Base-by-base conservation (phyloP, 2,113 vertebrate genomes). In the Hydrolagus affinis region DNA sequence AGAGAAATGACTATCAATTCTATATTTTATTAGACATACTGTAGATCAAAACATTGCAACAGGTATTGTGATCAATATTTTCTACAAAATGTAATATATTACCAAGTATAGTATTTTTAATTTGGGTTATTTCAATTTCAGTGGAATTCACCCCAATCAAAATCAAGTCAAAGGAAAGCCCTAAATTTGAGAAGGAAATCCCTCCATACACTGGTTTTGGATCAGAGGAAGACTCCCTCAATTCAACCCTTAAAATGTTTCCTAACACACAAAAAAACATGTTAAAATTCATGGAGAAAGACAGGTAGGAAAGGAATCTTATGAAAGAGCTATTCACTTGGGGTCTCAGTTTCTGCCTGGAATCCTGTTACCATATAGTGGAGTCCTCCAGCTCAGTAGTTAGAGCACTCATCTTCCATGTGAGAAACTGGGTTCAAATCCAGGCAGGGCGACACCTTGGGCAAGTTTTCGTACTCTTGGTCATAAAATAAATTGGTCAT, bases 181-280 rank as follows among this genome's bases (percentile, higher is more conserved):
- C 93, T 73, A 93, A 91, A 87, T 70, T 90, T 85, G 88, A 89
- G 85, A 94, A 87, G 88, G 87, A 66, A 0, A 17, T 95, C 88
- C 96, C 96, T 91, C 96, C 96, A 74, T 97, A 97, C 88, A 97
- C 89, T 0, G 96, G 96, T 86, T 98, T 98, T 91, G 96, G 96
- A 86, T 95, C 96, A 6, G 97, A 98, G 91, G 97, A 97, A 89
- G 97, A 98, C 90, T 98, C 97, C 4, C 91, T 97, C 6, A 89
- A 89, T 85, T 95, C 93, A 85, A 98, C 96, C 87, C 88, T 89
- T 87, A 59, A 90, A 64, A 88, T 99, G 70, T 28, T 94, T 86
- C 91, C 88, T 86, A 94, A 94, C 85, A 90, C 91, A 86, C 90
- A 89, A 1, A 88, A 86, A 85, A 93, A 96, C 87, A 93, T 96